These are phyloP conservation scores for Onychorhynchus coronatus DNA, from an alignment of 2,113 vertebrate genomes.

Conservation along the genomic window DNA sequence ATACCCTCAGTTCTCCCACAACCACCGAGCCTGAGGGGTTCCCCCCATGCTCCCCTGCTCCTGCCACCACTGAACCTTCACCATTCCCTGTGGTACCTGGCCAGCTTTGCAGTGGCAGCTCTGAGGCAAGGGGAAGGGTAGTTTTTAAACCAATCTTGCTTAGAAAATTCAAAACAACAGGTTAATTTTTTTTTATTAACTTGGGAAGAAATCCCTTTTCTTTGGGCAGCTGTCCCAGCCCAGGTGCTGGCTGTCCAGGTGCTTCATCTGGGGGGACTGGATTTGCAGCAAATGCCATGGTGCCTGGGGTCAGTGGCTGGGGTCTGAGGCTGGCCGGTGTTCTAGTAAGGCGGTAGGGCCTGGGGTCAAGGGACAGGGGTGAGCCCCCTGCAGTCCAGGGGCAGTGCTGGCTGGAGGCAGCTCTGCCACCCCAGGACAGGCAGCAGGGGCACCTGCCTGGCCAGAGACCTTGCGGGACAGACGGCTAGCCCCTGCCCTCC, in stretches of 20 bases:
- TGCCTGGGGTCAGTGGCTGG: neutral
- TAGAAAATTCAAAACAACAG: neutral
- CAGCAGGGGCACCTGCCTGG: neutral
- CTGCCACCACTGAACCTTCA: neutral
- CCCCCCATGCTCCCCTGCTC: neutral
- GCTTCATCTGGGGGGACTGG: neutral
- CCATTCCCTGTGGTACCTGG: neutral
- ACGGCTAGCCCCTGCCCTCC: neutral
- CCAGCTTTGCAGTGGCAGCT: neutral
- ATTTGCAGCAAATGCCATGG: neutral
- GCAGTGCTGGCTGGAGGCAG: neutral
- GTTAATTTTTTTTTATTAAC: neutral
- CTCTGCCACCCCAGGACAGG: neutral
- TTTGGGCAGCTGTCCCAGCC: neutral
- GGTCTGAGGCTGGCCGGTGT: neutral
- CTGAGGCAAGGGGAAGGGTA: accelerated
- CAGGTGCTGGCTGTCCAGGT: neutral
- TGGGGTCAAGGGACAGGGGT: neutral
- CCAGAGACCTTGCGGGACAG: neutral
- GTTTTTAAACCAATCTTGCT: neutral
- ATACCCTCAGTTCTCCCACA: neutral
- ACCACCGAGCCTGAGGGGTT: neutral
- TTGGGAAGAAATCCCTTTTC: neutral
- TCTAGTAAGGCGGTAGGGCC: neutral
- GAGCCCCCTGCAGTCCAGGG: neutral